Conservation (phyloP, 2,797 vertebrate species). For the Xenopus petersii region DNA sequence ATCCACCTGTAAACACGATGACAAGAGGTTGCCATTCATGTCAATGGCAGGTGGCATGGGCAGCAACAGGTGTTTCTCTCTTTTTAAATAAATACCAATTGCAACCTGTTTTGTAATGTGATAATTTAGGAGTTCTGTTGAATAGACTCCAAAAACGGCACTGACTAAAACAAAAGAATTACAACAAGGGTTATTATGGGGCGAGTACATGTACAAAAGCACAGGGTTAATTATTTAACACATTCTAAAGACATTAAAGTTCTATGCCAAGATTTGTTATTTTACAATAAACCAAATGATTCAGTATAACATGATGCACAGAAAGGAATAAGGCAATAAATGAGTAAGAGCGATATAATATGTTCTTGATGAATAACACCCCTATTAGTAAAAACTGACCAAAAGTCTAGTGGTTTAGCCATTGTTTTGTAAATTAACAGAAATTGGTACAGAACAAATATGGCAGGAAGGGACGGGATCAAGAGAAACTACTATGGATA, state of each 20-base stretch:
- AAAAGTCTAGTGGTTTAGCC: neutral
- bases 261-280: constrained; percentile 61
- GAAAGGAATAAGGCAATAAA: neutral
- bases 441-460: constrained; percentile 72
- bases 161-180: constrained; percentile 45
- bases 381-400: constrained; percentile 2
- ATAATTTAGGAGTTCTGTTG: constrained; percentile 19
- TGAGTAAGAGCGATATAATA: neutral
- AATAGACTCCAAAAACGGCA: constrained; percentile 33
- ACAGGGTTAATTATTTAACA: constrained; percentile 44
- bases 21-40: too few species aligned
- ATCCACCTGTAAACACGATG: too few species aligned
- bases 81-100: too few species aligned
- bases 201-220: constrained; percentile 55
- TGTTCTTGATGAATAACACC: neutral
- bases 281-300: constrained; percentile 47
- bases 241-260: constrained; percentile 42
- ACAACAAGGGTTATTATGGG: constrained; percentile 41
- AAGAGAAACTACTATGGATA: constrained; percentile 22
- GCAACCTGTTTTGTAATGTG: too few species aligned
- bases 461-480: constrained; percentile 45
- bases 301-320: constrained; percentile 12
- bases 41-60: too few species aligned
- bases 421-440: constrained; percentile 70
- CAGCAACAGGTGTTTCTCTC: too few species aligned